Base-by-base conservation (phyloP, 2,113 vertebrate species). In the Trachemys scripta region DNA sequence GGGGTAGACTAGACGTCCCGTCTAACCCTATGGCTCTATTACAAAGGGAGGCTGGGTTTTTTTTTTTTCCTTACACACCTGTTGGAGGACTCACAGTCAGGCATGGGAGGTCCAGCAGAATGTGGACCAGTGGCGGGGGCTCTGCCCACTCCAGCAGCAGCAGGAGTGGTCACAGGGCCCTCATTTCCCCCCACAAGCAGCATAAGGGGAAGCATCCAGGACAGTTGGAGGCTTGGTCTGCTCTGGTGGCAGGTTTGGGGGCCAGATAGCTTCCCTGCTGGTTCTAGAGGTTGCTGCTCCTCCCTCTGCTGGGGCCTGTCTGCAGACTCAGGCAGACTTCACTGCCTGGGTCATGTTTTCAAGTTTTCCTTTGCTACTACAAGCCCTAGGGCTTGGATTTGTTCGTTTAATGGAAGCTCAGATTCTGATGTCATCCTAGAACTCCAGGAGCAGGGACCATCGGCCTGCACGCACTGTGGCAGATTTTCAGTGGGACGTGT, bases 371-470 rank as follows among this genome's bases (percentile, higher is more conserved):
- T 92, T 84, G n/a, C 84, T 93, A 89, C 53, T 76, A 29, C 50
- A 81, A 92, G 94, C 87, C 57, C 91, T 79, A 47, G 75, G 11
- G 42, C 24, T 72, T 27, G 75, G 22, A 11, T 24, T 78, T 45
- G 24, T 29, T 78, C 24, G 3, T 76, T 76, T 97, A 97, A 97
- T 97, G 97, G 97, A 97, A 94, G 93, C 94, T 97, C 93, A 93
- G 95, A 96, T 96, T 94, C 92, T 94, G 95, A 84, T 92, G 88
- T 49, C 5, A 0, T 92, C 96, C 96, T 94, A 50, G 59, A 94
- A 90, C 89, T 85, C 81, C 2, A 80, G 92, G 96, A 97, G 90
- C 90, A 92, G 90, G 89, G 95, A 93, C 93, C n/a, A 7, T 69
- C 35, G 6, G 35, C 62, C 82, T 88, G 57, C 57, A 59, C 1